These are phyloP conservation scores for Thinocorus orbignyianus DNA, from an alignment of 2,113 vertebrate species.

Conservation along the genomic window DNA sequence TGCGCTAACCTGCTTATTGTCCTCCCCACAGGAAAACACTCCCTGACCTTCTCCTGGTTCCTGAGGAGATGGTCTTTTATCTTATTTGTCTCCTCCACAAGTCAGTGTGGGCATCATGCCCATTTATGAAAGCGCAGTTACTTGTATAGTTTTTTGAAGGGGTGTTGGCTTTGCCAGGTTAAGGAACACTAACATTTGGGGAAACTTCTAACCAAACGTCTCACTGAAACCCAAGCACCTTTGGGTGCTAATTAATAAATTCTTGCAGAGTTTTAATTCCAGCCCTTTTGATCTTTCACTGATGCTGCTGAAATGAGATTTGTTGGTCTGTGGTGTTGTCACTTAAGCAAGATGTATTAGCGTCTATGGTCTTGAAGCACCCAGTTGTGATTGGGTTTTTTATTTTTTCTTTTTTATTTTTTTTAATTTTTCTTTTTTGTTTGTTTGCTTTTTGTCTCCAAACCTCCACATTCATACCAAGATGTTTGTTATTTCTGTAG, in stretches of 20 bases:
- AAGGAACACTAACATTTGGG: background rate
- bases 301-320: background rate
- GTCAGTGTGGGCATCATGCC: rapidly evolving
- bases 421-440: background rate
- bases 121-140: background rate
- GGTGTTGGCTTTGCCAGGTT: background rate
- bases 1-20: rapidly evolving
- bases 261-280: background rate
- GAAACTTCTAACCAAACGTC: background rate
- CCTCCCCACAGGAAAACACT: background rate
- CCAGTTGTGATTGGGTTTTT: too few relatives aligned
- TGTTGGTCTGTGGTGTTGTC: background rate
- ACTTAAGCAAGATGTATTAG: rapidly evolving
- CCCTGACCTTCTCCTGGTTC: background rate
- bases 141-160: background rate
- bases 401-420: background rate
- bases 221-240: background rate
- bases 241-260: background rate
- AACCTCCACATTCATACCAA: background rate
- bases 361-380: background rate
- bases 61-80: background rate
- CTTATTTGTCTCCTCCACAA: background rate
- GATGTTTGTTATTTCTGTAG: background rate
- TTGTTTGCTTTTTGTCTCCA: background rate
- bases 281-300: background rate